Percentiles rank a stretch among this genome's conserved stretches.
Evolutionary conservation across 2,888 invertebrate genomes (phyloP).

Genomic region (Tipula unca): DNA sequence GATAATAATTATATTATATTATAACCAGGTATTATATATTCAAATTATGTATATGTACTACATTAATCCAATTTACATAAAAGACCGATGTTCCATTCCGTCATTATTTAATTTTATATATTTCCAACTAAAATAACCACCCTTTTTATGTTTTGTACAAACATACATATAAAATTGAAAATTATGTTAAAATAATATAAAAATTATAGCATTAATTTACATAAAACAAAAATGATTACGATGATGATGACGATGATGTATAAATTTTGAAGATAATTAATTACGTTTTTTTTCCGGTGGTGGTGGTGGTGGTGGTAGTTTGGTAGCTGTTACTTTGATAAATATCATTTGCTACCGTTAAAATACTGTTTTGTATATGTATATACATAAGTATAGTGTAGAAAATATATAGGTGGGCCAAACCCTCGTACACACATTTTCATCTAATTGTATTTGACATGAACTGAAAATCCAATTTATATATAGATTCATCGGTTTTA

Average conservation of each 20-base stretch:
- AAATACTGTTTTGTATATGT: too few species aligned
- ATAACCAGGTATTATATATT: neutral
- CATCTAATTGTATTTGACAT: neutral
- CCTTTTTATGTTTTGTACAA: neutral
- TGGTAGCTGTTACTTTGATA: neutral
- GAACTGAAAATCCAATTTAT: too few species aligned
- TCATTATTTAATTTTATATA: neutral
- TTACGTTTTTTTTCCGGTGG: neutral
- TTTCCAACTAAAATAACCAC: neutral
- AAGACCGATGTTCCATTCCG: neutral
- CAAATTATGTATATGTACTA: neutral
- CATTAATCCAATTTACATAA: neutral
- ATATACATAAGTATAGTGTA: neutral
- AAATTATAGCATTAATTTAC: neutral
- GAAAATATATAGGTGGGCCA: neutral
- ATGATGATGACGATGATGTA: neutral
- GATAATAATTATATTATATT: neutral
- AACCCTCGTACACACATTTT: neutral
- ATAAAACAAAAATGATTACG: neutral
- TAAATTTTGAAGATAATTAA: constrained; percentile 8
- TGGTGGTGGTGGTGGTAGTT: neutral
- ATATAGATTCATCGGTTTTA: too few species aligned
- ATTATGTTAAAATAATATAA: neutral
- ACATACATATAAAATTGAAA: neutral
- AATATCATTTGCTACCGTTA: neutral